phyloP scores from a whole-genome alignment of 1,140 invertebrate species.

The Zaprionus inermis region DNA sequence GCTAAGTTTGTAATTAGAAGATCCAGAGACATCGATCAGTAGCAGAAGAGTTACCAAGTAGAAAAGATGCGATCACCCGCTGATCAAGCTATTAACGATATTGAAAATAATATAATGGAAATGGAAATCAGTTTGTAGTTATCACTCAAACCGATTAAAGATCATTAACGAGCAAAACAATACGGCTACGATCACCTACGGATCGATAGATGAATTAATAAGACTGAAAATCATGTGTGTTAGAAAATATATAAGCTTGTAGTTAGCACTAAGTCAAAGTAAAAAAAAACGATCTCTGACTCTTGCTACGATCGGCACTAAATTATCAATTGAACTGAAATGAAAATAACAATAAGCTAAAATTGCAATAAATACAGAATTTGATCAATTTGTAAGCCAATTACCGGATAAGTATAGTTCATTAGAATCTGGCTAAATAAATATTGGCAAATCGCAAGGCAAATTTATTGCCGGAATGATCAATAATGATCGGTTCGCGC shows the following conservation, averaged over 20 bases:
- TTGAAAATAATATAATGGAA: not conserved
- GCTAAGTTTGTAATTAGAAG: not conserved
- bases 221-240: not conserved
- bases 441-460: not conserved
- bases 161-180: constrained; percentile 1
- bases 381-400: constrained; percentile 6
- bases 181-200: not conserved
- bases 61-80: constrained; percentile 3
- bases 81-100: not conserved
- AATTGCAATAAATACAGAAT: not conserved
- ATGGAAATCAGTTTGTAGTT: not conserved
- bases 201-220: not conserved
- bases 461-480: not conserved
- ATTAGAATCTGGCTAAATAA: constrained; percentile 2
- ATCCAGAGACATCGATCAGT: not conserved
- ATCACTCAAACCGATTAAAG: not conserved
- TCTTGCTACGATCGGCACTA: not conserved
- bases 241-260: not conserved
- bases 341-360: not conserved
- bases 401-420: not conserved
- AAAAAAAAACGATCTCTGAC: not conserved
- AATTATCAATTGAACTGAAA: constrained; percentile 2
- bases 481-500: not conserved
- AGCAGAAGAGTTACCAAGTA: not conserved
- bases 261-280: not conserved